Base-by-base conservation (phyloP, 2,888 invertebrate species). In the Apamea anceps region DNA sequence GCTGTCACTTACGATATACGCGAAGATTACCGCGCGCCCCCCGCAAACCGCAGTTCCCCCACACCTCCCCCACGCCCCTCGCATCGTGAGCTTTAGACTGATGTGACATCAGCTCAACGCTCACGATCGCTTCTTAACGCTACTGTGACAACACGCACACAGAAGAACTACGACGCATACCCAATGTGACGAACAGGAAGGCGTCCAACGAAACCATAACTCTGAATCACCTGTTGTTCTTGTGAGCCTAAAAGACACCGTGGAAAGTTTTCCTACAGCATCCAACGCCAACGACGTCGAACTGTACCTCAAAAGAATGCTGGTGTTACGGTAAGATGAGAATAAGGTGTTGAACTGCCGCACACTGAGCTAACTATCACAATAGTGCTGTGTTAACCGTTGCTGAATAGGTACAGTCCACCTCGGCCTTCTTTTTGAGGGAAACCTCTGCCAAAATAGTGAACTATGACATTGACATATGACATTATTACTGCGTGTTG, bases 41-140 rank as follows among this genome's bases (percentile, higher is more conserved):
- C 54, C 60, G 45, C 51, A 7, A 28, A 51, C 51, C 37, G 32
- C 4, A 28, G n/a, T n/a, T n/a, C n/a, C n/a, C 67, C 51, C 37
- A 2, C 10, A 5, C 48, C 13, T 15, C n/a, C 7, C 32, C 71
- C 28, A 21, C 21, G 6, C 28, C 25, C 25, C n/a, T 21, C 51
- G 15, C 25, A 3, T 25, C 15, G 10, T 18, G 42, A 48, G 63
- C 48, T 57, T 62, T 32, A 72, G 67, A 70, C 72, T 60, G n/a
- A 78, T 65, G 65, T 70, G 72, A 83, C 65, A 83, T 32, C 84
- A 73, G 60, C 60, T 66, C 18, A 45, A n/a, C 25, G 60, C 68
- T 68, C 63, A 32, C 51, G 72, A 65, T 51, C 32, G 2, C 72
- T 42, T 12, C 18, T n/a, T 48, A 48, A 13, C 8, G 48, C 54